Evolutionary conservation across 1,140 invertebrate genomes (phyloP).

Genomic region (Ceratitis capitata): DNA sequence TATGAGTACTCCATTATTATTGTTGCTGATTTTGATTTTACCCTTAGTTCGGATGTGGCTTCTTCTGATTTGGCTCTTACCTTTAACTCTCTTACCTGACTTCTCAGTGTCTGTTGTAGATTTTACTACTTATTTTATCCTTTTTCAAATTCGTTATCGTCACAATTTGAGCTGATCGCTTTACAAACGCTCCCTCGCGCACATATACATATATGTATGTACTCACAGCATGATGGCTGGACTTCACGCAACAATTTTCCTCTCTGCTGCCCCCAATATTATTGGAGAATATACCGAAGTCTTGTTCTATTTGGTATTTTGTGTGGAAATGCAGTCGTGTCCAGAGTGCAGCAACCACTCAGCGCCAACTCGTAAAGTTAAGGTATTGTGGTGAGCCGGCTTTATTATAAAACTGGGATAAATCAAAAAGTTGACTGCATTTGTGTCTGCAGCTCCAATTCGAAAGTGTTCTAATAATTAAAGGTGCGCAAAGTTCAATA

Average conservation of each 20-base stretch:
- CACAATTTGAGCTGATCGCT: not conserved
- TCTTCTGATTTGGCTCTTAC: too few species aligned
- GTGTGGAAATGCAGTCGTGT: not conserved
- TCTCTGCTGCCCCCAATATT: not conserved
- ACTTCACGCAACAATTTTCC: not conserved
- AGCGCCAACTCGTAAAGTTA: conserved; percentile 26
- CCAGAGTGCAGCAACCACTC: not conserved
- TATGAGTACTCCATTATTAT: not conserved
- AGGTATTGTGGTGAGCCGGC: not conserved
- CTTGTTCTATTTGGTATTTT: too few species aligned
- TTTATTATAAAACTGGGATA: not conserved
- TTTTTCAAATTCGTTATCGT: not conserved
- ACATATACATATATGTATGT: not conserved
- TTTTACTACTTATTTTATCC: not conserved
- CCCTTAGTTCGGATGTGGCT: too few species aligned
- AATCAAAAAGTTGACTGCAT: not conserved
- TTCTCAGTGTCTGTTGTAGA: too few species aligned
- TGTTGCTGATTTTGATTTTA: too few species aligned
- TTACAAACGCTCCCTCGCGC: not conserved
- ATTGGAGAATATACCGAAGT: conserved; percentile 23
- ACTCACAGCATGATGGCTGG: not conserved
- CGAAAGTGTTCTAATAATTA: too few species aligned
- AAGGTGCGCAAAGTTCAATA: too few species aligned
- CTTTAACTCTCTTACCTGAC: too few species aligned
- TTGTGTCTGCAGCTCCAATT: not conserved